These are phyloP conservation scores for Aporrectodea caliginosa DNA, from an alignment of 1,140 invertebrate genomes.

Conservation along the genomic window DNA sequence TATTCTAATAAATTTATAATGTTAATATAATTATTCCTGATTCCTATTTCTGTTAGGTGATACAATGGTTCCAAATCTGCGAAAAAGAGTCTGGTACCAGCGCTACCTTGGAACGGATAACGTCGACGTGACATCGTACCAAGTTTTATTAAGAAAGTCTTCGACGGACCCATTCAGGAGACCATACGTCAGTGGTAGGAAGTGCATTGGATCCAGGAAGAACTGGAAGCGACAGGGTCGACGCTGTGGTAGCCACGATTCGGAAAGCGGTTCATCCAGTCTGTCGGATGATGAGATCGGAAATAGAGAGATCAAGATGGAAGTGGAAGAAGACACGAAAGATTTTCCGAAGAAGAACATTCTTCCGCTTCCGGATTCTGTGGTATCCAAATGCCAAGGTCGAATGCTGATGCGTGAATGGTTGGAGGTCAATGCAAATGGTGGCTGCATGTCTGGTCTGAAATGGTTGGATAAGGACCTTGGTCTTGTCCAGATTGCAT, in stretches of 20 bases:
- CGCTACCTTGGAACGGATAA: background rate
- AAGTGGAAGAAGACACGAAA: background rate
- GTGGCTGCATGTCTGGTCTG: background rate
- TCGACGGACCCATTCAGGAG: background rate
- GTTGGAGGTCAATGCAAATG: background rate
- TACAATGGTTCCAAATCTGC: background rate
- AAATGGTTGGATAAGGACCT: background rate
- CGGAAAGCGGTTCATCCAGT: background rate
- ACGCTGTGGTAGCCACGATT: background rate
- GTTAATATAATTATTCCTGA: background rate
- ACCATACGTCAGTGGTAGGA: background rate
- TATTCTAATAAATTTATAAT: background rate
- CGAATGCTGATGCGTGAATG: background rate
- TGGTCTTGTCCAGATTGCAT: background rate
- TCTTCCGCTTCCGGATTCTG: background rate
- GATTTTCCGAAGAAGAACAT: background rate
- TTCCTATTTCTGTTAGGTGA: background rate
- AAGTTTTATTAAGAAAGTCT: background rate
- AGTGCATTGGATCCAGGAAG: background rate
- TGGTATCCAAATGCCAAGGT: background rate
- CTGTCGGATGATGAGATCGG: background rate
- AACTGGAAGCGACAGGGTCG: background rate
- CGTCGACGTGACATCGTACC: background rate
- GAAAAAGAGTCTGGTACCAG: background rate
- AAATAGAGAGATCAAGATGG: background rate